Evolutionary conservation across 2,797 vertebrate genomes (phyloP), one percentile per base, ranked within the genome.

Genomic region (Sternotherus odoratus): DNA sequence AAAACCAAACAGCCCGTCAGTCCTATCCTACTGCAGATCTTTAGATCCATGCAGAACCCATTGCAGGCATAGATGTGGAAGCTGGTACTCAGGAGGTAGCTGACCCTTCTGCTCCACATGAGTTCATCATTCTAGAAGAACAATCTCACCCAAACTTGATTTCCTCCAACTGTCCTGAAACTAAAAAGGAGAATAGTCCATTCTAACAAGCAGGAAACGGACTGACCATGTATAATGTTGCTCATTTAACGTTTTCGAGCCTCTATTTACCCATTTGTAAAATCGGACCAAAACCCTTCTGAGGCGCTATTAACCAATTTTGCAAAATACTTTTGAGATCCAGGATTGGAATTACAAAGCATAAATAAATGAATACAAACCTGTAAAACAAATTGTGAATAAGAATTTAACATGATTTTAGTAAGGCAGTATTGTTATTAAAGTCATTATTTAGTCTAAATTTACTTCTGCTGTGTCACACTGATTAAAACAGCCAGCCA

Each of bases 201-300:
- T 15, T 72, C 54, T 79, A 36, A 10, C 12, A 10, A 2, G 53
- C 11, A 51, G 23, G 26, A n/a, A 26, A 36, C 4, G 6, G 43
- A 13, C 39, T 51, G 8, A 12, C 24, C 2, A 21, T 4, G 6
- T 57, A 23, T 11, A 26, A 79, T n/a, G 39, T 75, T 49, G 56
- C 8, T 39, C n/a, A 79, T 82, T 72, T 15, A 50, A 48, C 10
- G 26, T 63, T n/a, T 54, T 15, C 74, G 33, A 0, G 12, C 26
- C 13, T 3, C 0, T 0, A 50, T 24, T 15, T 28, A 26, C 3
- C 50, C 21, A 11, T 8, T 15, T 0, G 0, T 49, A 66, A 66
- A 88, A 56, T 50, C 33, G 5, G 28, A 91, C 63, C 1, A 9
- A 30, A 75, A 8, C 77, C 24, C 33, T 43, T 83, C 19, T 24